Conservation (phyloP, 1,140 invertebrate species). For the Scaptomyza hsui region DNA sequence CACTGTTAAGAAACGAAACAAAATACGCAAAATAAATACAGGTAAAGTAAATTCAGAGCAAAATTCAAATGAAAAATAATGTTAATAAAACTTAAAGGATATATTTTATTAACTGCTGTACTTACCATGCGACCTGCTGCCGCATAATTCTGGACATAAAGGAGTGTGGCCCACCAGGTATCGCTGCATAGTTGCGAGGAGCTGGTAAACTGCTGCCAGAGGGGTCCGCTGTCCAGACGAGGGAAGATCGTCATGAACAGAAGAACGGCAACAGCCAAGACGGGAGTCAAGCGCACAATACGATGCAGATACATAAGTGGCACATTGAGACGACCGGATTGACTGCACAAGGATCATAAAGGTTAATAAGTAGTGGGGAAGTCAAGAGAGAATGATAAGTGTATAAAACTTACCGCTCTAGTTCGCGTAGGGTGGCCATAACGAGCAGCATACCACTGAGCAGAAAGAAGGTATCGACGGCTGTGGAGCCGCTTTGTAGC, state of each 20-base stretch:
- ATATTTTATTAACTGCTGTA: too few species aligned
- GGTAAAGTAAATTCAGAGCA: too few species aligned
- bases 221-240: slow-evolving; percentile 66
- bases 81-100: too few species aligned
- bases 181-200: slow-evolving; percentile 52
- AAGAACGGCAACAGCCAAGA: slow-evolving; percentile 67
- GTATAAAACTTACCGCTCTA: slow-evolving; percentile 84
- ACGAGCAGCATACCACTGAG: slow-evolving; percentile 88
- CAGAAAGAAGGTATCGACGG: slow-evolving; percentile 89
- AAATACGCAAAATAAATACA: too few species aligned
- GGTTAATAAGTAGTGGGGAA: background rate
- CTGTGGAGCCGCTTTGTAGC: slow-evolving; percentile 85
- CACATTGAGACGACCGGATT: slow-evolving; percentile 57
- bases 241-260: slow-evolving; percentile 66
- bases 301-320: slow-evolving; percentile 80
- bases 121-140: slow-evolving; percentile 72
- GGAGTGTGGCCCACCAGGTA: slow-evolving; percentile 77
- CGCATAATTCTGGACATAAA: slow-evolving; percentile 79
- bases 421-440: slow-evolving; percentile 87
- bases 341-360: slow-evolving; percentile 16
- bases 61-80: too few species aligned
- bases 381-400: background rate
- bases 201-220: slow-evolving; percentile 66
- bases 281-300: slow-evolving; percentile 70
- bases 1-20: slow-evolving; percentile 90